Conservation (phyloP, 2,797 vertebrate genomes). For the Botia kubotai region DNA sequence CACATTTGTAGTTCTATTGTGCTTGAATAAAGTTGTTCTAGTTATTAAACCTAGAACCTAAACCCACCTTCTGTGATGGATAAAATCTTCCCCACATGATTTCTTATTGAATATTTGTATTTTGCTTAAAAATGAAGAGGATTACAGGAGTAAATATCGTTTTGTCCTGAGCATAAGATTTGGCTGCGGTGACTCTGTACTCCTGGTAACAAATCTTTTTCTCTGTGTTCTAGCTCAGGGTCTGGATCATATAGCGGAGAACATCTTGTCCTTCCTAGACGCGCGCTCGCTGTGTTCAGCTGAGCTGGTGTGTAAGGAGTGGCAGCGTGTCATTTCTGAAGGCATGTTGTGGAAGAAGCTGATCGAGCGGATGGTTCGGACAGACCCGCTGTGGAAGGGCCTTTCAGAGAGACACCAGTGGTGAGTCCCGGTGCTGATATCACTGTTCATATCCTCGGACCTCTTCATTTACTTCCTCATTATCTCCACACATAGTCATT, state of each 20-base stretch:
- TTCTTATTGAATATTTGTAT: too few relatives aligned
- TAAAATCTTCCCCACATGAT: too few relatives aligned
- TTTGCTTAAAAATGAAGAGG: too few relatives aligned
- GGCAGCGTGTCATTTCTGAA: slow-evolving; percentile 98
- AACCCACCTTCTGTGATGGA: too few relatives aligned
- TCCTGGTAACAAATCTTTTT: background rate
- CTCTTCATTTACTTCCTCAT: slow-evolving; percentile 10
- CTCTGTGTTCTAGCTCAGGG: slow-evolving; percentile 86
- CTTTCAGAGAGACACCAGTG: slow-evolving; percentile 97
- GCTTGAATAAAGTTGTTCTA: too few relatives aligned
- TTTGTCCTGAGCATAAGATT: too few relatives aligned
- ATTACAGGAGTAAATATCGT: too few relatives aligned
- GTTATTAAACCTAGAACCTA: too few relatives aligned
- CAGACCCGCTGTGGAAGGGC: slow-evolving; percentile 97
- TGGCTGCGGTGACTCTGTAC: background rate
- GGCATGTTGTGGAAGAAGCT: slow-evolving; percentile 99
- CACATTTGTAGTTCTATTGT: too few relatives aligned
- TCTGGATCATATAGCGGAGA: slow-evolving; percentile 99
- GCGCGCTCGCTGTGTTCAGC: slow-evolving; percentile 95
- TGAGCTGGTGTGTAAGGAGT: slow-evolving; percentile 97
- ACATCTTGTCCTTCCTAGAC: slow-evolving; percentile 97
- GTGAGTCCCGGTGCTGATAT: slow-evolving; percentile 75
- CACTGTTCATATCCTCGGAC: background rate
- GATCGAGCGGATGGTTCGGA: slow-evolving; percentile 98
- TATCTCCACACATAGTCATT: slow-evolving; percentile 33